These are phyloP conservation scores for Cyphomyrus plagiostoma DNA, from an alignment of 2,113 vertebrate species.

Conservation along the genomic window DNA sequence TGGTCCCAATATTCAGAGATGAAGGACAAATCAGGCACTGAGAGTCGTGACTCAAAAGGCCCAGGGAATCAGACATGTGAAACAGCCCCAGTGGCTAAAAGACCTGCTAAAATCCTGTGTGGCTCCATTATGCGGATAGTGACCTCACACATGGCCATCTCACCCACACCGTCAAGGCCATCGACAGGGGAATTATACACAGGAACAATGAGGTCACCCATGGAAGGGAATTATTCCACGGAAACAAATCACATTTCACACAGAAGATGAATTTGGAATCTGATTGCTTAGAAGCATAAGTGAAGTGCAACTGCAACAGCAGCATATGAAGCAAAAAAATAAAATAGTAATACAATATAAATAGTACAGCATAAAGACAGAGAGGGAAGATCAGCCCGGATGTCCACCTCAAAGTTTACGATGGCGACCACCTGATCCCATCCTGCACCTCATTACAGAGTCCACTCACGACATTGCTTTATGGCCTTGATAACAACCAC, in stretches of 20 bases:
- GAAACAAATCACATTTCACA: slow-evolving; percentile 1
- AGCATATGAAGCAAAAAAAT: background rate
- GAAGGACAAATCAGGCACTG: background rate
- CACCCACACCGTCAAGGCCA: background rate
- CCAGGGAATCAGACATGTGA: background rate
- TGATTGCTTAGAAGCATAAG: background rate
- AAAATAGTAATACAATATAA: background rate
- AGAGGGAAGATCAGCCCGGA: background rate
- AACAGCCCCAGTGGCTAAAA: background rate
- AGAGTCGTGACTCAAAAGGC: background rate
- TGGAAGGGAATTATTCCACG: background rate
- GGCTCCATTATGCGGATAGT: background rate
- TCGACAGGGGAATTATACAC: background rate
- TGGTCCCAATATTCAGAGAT: background rate
- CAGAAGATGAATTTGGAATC: background rate
- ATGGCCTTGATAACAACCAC: background rate
- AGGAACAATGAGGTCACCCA: background rate
- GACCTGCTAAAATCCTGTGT: background rate
- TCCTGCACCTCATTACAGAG: background rate
- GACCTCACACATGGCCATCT: background rate
- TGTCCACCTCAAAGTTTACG: background rate
- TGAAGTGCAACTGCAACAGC: background rate
- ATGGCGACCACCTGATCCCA: background rate
- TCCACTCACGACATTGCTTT: background rate
- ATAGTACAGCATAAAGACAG: background rate